Evolutionary conservation across 2,113 vertebrate species (phyloP), one percentile per base, ranked within the genome.

Genomic region (Eretmochelys imbricata): DNA sequence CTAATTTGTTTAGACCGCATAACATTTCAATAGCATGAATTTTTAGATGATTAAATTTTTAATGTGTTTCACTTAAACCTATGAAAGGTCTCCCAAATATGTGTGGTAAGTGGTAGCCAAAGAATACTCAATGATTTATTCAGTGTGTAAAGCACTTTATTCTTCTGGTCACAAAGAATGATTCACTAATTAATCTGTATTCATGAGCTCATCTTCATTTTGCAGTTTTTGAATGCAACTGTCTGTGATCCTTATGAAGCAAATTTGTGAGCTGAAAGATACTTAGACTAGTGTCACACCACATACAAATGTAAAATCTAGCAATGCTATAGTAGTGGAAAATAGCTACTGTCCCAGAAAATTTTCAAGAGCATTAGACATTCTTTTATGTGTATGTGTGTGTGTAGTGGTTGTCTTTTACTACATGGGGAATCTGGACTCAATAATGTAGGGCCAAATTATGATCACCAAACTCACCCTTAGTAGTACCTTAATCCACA

Each of bases 351-450:
- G 54, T 53, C 3, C 38, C 49, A 62, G 83, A 10, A 27, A 83
- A 8, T 0, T 0, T 84, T 55, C 31, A 11, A 82, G 76, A 2
- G 14, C 1, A 3, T 48, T 17, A 50, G 2, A 31, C n/a, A 38
- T 72, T 72, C 8, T 11, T n/a, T 17, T 69, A 5, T 38, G 53
- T 91, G 72, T 54, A 1, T 1, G 22, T 1, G 1, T 31, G 14
- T 4, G 0, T 54, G 0, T 54, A 84, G 38, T 48, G 25, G 12
- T 5, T 38, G 10, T 3, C 87, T 81, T 89, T 91, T 72, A 8
- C 46, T 89, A 55, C 42, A 59, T 75, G 22, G 8, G 82, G 42
- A 31, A 24, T 62, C 3, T 29, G 46, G 25, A 48, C 14, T 27
- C 29, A 49, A 22, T 80, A 78, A 78, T 50, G 16, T 49, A 49